Base-by-base conservation (phyloP, 2,113 vertebrate genomes). In the Nannobrachium achirus region DNA sequence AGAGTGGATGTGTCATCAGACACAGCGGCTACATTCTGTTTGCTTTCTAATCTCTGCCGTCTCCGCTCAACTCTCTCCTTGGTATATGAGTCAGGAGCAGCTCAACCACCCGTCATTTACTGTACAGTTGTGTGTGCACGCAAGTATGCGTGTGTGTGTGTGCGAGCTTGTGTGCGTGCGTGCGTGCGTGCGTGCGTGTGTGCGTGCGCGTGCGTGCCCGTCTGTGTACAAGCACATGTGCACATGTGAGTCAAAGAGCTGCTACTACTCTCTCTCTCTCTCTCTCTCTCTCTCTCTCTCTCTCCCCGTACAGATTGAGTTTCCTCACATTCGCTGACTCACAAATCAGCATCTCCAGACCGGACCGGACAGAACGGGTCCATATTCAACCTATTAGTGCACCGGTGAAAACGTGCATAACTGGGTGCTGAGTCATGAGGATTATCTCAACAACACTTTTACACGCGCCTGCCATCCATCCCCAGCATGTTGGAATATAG, bases 1-100 rank as follows among this genome's bases (percentile, higher is more conserved):
- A 74, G 73, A 75, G 52, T 51, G 56, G 62, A 82, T 86, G 86
- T 84, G 79, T 88, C 81, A 87, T 83, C 86, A 76, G 71, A 81
- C 79, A 71, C 69, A 49, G 51, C 56, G 75, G 70, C 71, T 62
- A 58, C 78, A 46, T 20, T 69, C 63, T 14, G 13, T 41, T 51
- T 56, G 63, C 56, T 63, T 48, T 6, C 20, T 8, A 18, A 9
- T 44, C 71, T 50, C 11, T 20, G 48, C 65, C 16, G 6, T 6
- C 41, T 66, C 49, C 58, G 8, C 16, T 40, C n/a, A 20, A 33
- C 44, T 40, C 60, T 59, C 42, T 48, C 15, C 6, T 45, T 4
- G 15, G 8, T 5, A 5, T 20, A 33, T 73, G 55, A 67, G 44
- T 67, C 65, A 67, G 44, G 25, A 49, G 41, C 57, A 20, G 38